Evolutionary conservation across 1,140 invertebrate genomes (phyloP), one percentile per base, ranked within the genome.

Genomic region (Chelonus insularis): DNA sequence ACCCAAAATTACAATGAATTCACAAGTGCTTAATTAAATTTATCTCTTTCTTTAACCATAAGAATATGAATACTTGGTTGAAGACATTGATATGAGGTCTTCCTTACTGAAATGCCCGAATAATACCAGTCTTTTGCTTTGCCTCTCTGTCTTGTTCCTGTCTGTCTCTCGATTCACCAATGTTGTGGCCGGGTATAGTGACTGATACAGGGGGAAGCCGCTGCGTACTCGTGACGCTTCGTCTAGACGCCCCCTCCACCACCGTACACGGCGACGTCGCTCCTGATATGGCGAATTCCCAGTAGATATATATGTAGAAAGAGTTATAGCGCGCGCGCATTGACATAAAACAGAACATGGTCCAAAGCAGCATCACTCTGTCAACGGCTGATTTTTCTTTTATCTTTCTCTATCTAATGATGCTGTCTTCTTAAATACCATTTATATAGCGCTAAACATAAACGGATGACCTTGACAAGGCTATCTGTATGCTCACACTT

Each of bases 171-270:
- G 47, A 59, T n/a, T 59, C 61, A 56, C 62, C 68, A 72, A 66
- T 71, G 75, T 79, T 57, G 68, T 43, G 65, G 63, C 60, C 60
- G 68, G 62, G 64, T 60, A 29, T 29, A 48, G 62, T 51, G 60
- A 55, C 58, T 67, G 67, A 60, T 67, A 65, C 66, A 64, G 68
- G 69, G 69, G 69, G 69, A 70, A 70, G 73, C 68, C 62, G 65
- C 65, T 75, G 77, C 71, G 75, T 78, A 78, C 76, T 78, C 74
- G 77, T 79, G 77, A 79, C 78, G 78, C 78, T 80, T 75, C 76
- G 78, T 80, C 78, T 80, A 80, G 78, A 80, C 78, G 72, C 76
- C 78, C 78, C 78, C 74, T 78, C 77, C 72, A 78, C 68, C 70
- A 69, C 70, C 72, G 68, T 67, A 68, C 72, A 68, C 76, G 75